Conservation (phyloP, 2,113 vertebrate genomes). For the Cheilinus undulatus region DNA sequence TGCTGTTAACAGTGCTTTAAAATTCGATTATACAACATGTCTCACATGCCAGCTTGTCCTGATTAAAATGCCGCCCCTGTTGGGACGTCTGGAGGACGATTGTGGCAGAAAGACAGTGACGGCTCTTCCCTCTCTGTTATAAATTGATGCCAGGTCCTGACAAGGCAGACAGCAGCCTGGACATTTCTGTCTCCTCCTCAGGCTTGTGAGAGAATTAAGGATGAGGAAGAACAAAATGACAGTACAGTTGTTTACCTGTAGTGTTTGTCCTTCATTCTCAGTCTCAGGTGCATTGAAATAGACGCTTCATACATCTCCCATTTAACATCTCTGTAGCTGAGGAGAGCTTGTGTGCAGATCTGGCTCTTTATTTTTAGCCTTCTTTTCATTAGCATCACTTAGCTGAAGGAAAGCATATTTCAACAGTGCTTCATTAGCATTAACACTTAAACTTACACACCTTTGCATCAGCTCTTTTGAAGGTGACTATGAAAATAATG, state of each 20-base stretch:
- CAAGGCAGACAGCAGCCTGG: slow-evolving; percentile 17
- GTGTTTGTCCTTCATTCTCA: slow-evolving; percentile 42
- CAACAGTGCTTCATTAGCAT: neutral
- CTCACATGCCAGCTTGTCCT: neutral
- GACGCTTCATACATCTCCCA: slow-evolving; percentile 30
- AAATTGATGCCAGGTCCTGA: slow-evolving; percentile 29
- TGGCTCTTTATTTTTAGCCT: slow-evolving; percentile 19
- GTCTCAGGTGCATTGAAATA: slow-evolving; percentile 48
- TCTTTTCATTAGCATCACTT: slow-evolving; percentile 7
- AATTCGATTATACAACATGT: slow-evolving; percentile 20
- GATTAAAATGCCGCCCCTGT: neutral
- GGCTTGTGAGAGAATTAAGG: slow-evolving; percentile 12
- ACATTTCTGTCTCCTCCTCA: slow-evolving; percentile 17
- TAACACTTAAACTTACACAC: slow-evolving; percentile 13
- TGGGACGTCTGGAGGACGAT: slow-evolving; percentile 27
- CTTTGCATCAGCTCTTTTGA: slow-evolving; percentile 3
- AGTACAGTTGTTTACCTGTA: slow-evolving; percentile 21
- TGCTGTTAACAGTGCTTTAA: neutral
- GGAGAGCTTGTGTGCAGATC: neutral
- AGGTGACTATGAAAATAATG: slow-evolving; percentile 42
- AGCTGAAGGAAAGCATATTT: neutral
- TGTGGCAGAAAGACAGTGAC: slow-evolving; percentile 28
- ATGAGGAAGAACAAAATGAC: slow-evolving; percentile 1
- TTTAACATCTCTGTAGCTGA: slow-evolving; percentile 17
- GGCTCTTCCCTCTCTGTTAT: slow-evolving; percentile 21